Conservation (phyloP, 2,888 invertebrate species). For the Lysandra coridon region DNA sequence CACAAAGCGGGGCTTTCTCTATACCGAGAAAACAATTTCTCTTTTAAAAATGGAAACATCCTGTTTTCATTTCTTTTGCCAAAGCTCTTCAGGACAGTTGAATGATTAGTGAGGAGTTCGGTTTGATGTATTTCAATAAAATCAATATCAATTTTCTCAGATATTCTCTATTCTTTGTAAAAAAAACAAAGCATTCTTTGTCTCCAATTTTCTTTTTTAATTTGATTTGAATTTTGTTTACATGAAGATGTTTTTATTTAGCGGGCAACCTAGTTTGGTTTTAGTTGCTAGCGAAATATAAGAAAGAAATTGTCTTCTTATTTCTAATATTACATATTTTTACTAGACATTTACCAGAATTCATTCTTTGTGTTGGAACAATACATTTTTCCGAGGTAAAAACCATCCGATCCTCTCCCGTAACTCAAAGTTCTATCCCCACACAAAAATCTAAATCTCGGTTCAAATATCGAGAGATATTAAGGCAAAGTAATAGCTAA, state of each 20-base stretch:
- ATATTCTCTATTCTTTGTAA: slow-evolving; percentile 24
- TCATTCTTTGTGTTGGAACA: too few relatives aligned
- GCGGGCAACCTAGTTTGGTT: not conserved
- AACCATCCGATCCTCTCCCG: too few relatives aligned
- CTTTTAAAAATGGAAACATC: slow-evolving; percentile 31
- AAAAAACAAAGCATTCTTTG: slow-evolving; percentile 24
- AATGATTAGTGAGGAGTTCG: slow-evolving; percentile 33
- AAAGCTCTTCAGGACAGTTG: slow-evolving; percentile 32
- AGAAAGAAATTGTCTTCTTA: not conserved
- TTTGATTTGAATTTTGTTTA: slow-evolving; percentile 9
- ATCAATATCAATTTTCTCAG: slow-evolving; percentile 31
- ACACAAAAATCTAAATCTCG: too few relatives aligned
- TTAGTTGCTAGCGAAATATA: not conserved
- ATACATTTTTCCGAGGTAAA: too few relatives aligned
- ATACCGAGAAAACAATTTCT: slow-evolving; percentile 31
- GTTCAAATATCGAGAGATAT: too few relatives aligned
- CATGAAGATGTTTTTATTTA: not conserved
- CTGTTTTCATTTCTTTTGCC: slow-evolving; percentile 31
- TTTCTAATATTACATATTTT: not conserved
- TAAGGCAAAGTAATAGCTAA: too few relatives aligned
- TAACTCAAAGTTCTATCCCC: too few relatives aligned
- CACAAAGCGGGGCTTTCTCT: slow-evolving; percentile 24
- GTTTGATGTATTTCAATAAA: slow-evolving; percentile 33
- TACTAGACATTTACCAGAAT: not conserved
- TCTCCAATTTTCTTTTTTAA: slow-evolving; percentile 9